Evolutionary conservation across 1,140 invertebrate genomes (phyloP), one percentile per base, ranked within the genome.

Genomic region (Lordiphosa mommai): DNA sequence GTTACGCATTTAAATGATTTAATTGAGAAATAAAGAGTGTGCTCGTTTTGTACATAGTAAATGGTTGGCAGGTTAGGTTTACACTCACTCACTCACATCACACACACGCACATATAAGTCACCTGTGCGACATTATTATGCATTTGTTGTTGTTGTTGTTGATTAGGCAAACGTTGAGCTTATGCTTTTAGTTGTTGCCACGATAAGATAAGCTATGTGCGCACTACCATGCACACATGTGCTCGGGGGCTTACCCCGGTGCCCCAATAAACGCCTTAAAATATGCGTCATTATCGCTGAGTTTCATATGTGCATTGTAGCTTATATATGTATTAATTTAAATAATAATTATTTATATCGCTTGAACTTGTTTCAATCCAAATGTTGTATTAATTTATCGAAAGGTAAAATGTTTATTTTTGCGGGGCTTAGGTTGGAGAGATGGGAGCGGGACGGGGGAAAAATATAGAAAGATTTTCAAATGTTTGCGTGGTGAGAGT

Each of bases 331-430:
- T 65, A 72, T 7, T 7, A 27, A 27, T 27, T 23, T 23, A 23
- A 27, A 79, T 66, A 80, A 67, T 67, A 76, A 76, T 77, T 61
- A 48, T 58, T 44, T 61, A 51, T 30, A 49, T 38, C 52, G 44
- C 56, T 43, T 67, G 51, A 77, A 77, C 72, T 77, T 77, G 72
- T 68, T 77, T 57, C 40, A 59, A 58, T 49, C 57, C 49, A 56
- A 67, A 67, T 60, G 29, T 23, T 8, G 5, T 12, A 8, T 10
- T 4, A 9, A 27, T 13, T 38, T 16, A 38, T 38, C 4, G n/a
- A 17, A n/a, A n/a, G n/a, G 2, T 16, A 5, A 13, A 34, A n/a
- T n/a, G n/a, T n/a, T n/a, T n/a, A n/a, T n/a, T n/a, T n/a, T n/a
- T n/a, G n/a, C n/a, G n/a, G n/a, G n/a, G n/a, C n/a, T n/a, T n/a